A percentile compares a stretch with the other conserved stretches of the same genome.
These are phyloP conservation scores for Denticeps clupeoides DNA, from an alignment of 2,797 vertebrate species.

Conservation along the genomic window DNA sequence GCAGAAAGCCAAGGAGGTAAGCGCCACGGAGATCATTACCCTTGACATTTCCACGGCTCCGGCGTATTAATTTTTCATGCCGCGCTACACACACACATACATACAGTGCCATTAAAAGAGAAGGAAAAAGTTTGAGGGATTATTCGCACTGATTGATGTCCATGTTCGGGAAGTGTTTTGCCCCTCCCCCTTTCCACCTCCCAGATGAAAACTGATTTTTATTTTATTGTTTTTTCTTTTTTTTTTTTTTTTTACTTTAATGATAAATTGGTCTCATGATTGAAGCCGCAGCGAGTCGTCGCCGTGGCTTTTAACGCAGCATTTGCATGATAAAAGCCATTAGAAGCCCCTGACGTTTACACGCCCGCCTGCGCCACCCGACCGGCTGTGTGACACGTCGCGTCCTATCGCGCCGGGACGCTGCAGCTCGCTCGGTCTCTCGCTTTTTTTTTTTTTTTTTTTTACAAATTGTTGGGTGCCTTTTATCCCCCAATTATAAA, in stretches of 20 bases:
- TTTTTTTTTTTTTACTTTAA: neutral
- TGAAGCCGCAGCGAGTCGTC: neutral
- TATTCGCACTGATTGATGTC: constrained; percentile 82
- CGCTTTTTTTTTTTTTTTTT: too few species aligned
- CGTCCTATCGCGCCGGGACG: too few species aligned
- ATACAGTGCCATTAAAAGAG: constrained; percentile 90
- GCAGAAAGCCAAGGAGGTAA: constrained; percentile 92
- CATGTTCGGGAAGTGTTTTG: constrained; percentile 74
- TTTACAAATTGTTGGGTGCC: too few species aligned
- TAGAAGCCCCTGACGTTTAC: neutral
- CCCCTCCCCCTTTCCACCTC: constrained; percentile 11
- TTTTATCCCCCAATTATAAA: neutral
- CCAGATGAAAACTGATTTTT: neutral
- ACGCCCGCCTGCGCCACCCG: too few species aligned
- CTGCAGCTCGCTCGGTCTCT: too few species aligned
- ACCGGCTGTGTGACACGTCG: too few species aligned
- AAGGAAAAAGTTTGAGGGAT: constrained; percentile 80
- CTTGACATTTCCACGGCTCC: constrained; percentile 89
- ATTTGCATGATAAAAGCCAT: constrained; percentile 1
- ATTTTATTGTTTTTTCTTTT: neutral
- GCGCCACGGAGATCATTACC: constrained; percentile 81
- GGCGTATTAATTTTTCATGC: constrained; percentile 92
- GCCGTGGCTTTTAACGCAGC: neutral
- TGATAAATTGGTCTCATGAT: neutral
- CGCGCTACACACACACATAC: constrained; percentile 90